Percentiles rank a stretch among this genome's conserved stretches.
phyloP scores from a whole-genome alignment of 1,140 invertebrate genomes.

The Drosophila trapezifrons region DNA sequence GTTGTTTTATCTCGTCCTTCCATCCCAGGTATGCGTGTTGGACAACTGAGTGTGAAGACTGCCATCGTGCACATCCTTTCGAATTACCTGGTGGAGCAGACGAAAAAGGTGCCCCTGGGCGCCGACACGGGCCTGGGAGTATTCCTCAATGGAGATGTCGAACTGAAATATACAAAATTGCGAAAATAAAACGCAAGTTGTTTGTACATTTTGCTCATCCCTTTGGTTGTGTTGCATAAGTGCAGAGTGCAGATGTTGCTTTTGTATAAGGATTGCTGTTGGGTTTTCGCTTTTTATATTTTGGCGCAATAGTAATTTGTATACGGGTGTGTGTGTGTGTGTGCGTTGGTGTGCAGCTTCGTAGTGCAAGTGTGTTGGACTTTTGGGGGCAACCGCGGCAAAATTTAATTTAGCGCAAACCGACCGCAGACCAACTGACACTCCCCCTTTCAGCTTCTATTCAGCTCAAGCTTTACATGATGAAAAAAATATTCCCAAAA shows the following conservation, averaged over 20 bases:
- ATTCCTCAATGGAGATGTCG: slow-evolving; percentile 63
- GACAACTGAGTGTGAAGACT: slow-evolving; percentile 63
- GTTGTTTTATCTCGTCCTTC: background rate
- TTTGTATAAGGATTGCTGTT: slow-evolving; percentile 28
- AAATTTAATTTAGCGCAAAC: slow-evolving; percentile 82
- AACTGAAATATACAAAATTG: slow-evolving; percentile 67
- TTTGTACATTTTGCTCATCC: slow-evolving; percentile 8
- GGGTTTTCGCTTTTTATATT: slow-evolving; percentile 32
- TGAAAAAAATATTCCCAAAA: background rate
- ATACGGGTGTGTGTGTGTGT: slow-evolving; percentile 2
- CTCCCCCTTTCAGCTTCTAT: slow-evolving; percentile 10
- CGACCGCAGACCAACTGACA: slow-evolving; percentile 77
- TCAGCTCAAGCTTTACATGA: slow-evolving; percentile 2
- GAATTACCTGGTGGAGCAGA: slow-evolving; percentile 55
- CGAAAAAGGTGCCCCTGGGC: slow-evolving; percentile 46
- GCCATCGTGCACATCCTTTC: slow-evolving; percentile 61
- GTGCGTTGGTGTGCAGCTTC: slow-evolving; percentile 13
- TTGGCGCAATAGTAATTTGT: slow-evolving; percentile 48
- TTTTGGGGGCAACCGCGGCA: slow-evolving; percentile 61
- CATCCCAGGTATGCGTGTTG: slow-evolving; percentile 59
- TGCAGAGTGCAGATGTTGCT: slow-evolving; percentile 26
- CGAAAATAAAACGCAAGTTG: slow-evolving; percentile 29
- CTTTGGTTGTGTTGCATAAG: slow-evolving; percentile 23
- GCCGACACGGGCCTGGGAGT: slow-evolving; percentile 60
- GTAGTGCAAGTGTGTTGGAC: slow-evolving; percentile 34